phyloP scores from a whole-genome alignment of 2,797 vertebrate genomes.

The Eidolon dupreanum region DNA sequence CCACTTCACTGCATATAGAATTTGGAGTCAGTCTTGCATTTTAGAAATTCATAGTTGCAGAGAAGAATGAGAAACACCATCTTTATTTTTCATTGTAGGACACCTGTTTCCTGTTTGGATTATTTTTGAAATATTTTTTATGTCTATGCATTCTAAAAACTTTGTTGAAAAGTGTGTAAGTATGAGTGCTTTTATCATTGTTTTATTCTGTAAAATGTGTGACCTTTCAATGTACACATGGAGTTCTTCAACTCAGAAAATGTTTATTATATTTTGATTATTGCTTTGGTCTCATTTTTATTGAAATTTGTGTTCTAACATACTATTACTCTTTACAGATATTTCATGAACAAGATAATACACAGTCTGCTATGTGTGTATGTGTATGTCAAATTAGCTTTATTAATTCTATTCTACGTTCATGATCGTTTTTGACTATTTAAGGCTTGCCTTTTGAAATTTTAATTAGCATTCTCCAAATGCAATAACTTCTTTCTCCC shows the following conservation, averaged over 20 bases:
- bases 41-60: conserved; percentile 34
- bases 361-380: neutral
- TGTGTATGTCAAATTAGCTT: neutral
- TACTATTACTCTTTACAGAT: neutral
- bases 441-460: neutral
- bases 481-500: neutral
- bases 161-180: neutral
- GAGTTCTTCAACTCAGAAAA: neutral
- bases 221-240: neutral
- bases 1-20: neutral
- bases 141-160: neutral
- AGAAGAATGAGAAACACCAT: neutral
- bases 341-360: neutral
- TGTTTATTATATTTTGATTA: neutral
- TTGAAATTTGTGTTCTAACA: neutral
- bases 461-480: conserved; percentile 20
- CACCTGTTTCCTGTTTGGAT: neutral
- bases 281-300: neutral
- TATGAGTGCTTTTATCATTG: neutral
- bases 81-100: neutral
- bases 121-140: neutral
- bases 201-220: neutral
- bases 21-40: neutral
- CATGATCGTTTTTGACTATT: neutral
- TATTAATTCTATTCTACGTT: neutral